These are phyloP conservation scores for Andrena chrysosceles DNA, from an alignment of 2,888 invertebrate genomes.

Conservation along the genomic window DNA sequence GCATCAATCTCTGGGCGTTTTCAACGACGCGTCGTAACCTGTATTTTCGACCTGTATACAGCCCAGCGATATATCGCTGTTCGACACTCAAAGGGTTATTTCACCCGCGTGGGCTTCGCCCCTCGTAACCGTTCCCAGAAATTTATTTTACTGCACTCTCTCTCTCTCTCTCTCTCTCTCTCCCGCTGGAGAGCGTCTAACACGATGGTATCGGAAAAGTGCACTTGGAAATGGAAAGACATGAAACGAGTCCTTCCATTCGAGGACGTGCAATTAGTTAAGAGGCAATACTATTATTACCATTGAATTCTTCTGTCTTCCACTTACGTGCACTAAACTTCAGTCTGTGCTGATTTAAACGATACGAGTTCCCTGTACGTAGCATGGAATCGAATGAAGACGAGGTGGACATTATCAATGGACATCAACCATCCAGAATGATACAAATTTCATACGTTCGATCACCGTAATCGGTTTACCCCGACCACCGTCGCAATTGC, in stretches of 20 bases:
- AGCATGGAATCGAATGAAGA: too few species aligned
- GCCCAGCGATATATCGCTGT: constrained; percentile 39
- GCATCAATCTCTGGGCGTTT: constrained; percentile 42
- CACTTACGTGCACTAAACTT: too few species aligned
- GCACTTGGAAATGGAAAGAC: constrained; percentile 5
- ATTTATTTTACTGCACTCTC: constrained; percentile 38
- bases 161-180: background rate
- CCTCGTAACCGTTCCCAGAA: constrained; percentile 33
- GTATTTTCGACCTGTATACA: constrained; percentile 40
- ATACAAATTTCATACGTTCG: too few species aligned
- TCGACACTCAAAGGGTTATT: constrained; percentile 55
- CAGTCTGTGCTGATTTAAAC: too few species aligned
- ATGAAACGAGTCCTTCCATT: background rate
- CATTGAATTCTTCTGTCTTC: too few species aligned
- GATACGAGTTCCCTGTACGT: too few species aligned
- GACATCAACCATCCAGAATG: background rate
- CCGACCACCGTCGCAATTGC: background rate
- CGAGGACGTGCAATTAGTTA: background rate
- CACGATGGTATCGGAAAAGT: constrained; percentile 12
- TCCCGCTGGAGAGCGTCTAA: constrained; percentile 17
- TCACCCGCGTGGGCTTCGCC: constrained; percentile 26
- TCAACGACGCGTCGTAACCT: constrained; percentile 33
- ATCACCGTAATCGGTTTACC: background rate
- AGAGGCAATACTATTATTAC: background rate
- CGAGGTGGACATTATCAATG: too few species aligned